Evolutionary conservation across 2,113 vertebrate species (phyloP).

Genomic region (Steatornis caripensis): DNA sequence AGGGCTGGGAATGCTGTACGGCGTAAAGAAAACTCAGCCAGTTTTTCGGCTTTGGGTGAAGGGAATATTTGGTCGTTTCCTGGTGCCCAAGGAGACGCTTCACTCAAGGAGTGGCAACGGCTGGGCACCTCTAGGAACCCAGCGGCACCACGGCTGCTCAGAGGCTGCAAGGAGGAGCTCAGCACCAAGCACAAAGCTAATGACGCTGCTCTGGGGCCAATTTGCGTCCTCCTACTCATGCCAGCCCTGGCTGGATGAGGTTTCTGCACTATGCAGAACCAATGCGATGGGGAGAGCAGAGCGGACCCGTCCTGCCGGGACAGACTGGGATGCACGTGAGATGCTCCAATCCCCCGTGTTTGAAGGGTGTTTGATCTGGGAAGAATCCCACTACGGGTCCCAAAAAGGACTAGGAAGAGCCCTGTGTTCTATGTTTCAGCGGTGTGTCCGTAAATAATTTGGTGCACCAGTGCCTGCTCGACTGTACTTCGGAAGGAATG

Average conservation of each 20-base stretch:
- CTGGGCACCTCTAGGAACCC: neutral
- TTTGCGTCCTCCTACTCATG: neutral
- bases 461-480: neutral
- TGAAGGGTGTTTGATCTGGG: neutral
- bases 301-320: neutral
- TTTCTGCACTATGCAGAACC: neutral
- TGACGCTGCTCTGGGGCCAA: neutral
- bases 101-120: rapidly evolving
- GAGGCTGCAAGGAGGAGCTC: neutral
- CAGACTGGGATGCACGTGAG: neutral
- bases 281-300: neutral
- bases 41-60: neutral
- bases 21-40: neutral
- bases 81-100: neutral
- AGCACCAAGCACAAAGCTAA: neutral
- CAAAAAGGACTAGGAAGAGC: neutral
- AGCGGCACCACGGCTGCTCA: rapidly evolving
- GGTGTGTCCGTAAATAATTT: neutral
- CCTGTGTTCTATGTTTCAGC: neutral
- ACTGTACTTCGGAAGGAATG: neutral
- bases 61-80: neutral
- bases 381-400: neutral
- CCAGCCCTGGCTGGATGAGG: neutral
- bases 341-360: neutral
- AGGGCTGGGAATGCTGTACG: conserved; percentile 19